A percentile compares a stretch with the other conserved stretches of the same genome.
phyloP scores from a whole-genome alignment of 2,113 vertebrate genomes.

The Percopsis transmontana region DNA sequence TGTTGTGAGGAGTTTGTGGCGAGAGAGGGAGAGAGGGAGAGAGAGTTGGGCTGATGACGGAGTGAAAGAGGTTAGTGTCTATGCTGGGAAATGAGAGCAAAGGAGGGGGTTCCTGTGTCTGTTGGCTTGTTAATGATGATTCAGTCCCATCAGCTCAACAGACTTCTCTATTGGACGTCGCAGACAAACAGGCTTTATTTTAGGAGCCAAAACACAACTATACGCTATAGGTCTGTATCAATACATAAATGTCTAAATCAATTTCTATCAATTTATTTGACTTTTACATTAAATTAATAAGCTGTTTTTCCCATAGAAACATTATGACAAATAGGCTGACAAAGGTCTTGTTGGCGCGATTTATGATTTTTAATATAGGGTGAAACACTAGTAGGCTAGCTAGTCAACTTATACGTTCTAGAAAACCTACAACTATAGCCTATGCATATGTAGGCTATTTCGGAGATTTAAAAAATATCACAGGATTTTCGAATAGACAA shows the following conservation, averaged over 20 bases:
- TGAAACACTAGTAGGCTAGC: too few relatives aligned
- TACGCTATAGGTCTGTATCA: background rate
- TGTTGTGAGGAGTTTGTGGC: constrained; percentile 76
- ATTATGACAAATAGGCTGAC: background rate
- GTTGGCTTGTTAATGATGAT: constrained; percentile 75
- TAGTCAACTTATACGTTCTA: background rate
- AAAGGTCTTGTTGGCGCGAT: background rate
- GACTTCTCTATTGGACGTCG: constrained; percentile 57
- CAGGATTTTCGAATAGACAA: too few relatives aligned
- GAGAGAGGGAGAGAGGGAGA: constrained; percentile 71
- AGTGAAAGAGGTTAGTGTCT: constrained; percentile 77
- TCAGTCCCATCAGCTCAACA: constrained; percentile 74
- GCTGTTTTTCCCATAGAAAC: background rate
- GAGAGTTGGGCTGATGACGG: constrained; percentile 66
- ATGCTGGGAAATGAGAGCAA: constrained; percentile 74
- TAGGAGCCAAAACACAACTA: too few relatives aligned
- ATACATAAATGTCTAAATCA: background rate
- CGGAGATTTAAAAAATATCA: too few relatives aligned
- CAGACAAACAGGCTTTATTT: constrained; percentile 26
- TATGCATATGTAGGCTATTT: too few relatives aligned
- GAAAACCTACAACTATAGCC: too few relatives aligned
- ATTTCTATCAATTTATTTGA: background rate
- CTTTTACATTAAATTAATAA: background rate
- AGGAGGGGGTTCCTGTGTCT: constrained; percentile 63
- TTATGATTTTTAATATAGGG: background rate